These are phyloP conservation scores for Dorcus hopei DNA, from an alignment of 2,888 invertebrate genomes.

Conservation along the genomic window DNA sequence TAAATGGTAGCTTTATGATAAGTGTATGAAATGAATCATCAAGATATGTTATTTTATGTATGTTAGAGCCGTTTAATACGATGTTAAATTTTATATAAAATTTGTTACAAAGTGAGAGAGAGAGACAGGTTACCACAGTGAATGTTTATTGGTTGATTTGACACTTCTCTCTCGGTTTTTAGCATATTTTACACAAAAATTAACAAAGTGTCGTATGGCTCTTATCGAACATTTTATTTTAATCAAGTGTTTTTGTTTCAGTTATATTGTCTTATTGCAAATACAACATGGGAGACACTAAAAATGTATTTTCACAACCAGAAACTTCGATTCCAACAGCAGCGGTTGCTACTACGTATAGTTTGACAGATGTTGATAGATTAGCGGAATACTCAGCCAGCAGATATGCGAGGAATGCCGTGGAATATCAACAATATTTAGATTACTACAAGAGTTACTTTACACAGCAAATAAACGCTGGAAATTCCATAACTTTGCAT, in stretches of 20 bases:
- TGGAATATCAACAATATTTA: slow-evolving; percentile 67
- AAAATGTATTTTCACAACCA: slow-evolving; percentile 47
- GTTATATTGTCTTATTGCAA: slow-evolving; percentile 59
- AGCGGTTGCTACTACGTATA: slow-evolving; percentile 51
- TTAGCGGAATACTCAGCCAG: slow-evolving; percentile 75
- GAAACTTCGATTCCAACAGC: slow-evolving; percentile 48
- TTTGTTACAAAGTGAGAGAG: too few species aligned
- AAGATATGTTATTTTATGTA: too few species aligned
- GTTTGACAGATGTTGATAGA: slow-evolving; percentile 66
- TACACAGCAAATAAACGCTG: slow-evolving; percentile 59
- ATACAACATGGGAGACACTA: slow-evolving; percentile 52
- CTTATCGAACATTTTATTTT: too few species aligned
- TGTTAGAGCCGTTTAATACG: too few species aligned
- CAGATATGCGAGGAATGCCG: slow-evolving; percentile 68
- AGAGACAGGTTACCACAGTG: too few species aligned
- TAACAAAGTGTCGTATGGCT: too few species aligned
- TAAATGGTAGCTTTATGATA: too few species aligned
- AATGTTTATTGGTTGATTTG: too few species aligned
- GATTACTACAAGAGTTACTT: slow-evolving; percentile 74
- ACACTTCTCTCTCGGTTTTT: too few species aligned
- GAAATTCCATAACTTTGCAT: slow-evolving; percentile 51
- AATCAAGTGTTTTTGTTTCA: slow-evolving; percentile 27
- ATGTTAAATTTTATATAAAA: too few species aligned
- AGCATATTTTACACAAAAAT: too few species aligned
- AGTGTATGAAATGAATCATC: too few species aligned